Base-by-base conservation (phyloP, 2,113 vertebrate genomes). In the Acrocephalus kingi region DNA sequence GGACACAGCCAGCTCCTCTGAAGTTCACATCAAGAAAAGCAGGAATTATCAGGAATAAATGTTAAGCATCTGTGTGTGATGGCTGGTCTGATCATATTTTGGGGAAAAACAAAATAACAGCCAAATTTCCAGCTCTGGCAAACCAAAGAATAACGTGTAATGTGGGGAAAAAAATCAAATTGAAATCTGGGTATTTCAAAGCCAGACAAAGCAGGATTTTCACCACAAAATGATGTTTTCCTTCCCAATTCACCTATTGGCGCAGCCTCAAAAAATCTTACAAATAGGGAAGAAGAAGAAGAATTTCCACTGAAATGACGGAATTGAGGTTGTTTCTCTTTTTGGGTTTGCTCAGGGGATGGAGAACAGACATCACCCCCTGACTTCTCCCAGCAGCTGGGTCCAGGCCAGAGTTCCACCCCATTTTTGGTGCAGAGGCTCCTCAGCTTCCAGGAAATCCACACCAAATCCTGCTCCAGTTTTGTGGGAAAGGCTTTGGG, bases 351-450 rank as follows among this genome's bases (percentile, higher is more conserved):
- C 49, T 28, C 21, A 11, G n/a, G 1, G 12, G 43, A 10, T 23
- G 21, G n/a, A 59, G 35, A 56, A 6, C 0, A 1, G 45, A 1
- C 37, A 22, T 19, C 31, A 4, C 23, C 7, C 28, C 28, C 37
- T 51, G 51, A 2, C 21, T 22, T 2, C 54, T 35, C 12, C 73
- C 63, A 59, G 18, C 54, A 62, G 20, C 85, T 28, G 56, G 5
- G 21, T 8, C 24, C 84, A 18, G 1, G 35, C 45, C 88, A 33
- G 71, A 17, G 21, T 4, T 27, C 48, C 7, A 3, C 2, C 15
- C 3, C 16, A 1, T 6, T 0, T 1, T 9, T 15, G 7, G 0
- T 7, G 24, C 80, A 31, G n/a, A 17, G 0, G 5, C 22, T 37
- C 22, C 24, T 43, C 39, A 20, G 17, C 10, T 49, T 80, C 73